These are phyloP conservation scores for Syrrhaptes paradoxus DNA, from an alignment of 2,113 vertebrate genomes.

Conservation along the genomic window DNA sequence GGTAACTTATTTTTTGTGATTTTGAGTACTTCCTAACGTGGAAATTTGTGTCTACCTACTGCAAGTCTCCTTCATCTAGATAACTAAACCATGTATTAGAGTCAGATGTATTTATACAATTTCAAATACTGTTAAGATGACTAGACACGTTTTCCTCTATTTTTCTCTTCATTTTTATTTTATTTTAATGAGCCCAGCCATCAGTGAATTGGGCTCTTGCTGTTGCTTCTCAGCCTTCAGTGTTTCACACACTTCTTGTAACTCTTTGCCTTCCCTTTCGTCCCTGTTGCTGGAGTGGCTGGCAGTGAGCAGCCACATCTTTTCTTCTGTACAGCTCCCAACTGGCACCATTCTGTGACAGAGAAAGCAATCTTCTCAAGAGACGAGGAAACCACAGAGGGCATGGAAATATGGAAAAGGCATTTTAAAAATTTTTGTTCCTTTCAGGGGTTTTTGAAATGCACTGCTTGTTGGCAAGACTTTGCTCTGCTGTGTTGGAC, in stretches of 20 bases:
- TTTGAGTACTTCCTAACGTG: neutral
- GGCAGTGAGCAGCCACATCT: accelerated
- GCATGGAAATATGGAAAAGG: accelerated
- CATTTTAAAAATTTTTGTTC: neutral
- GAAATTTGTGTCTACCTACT: neutral
- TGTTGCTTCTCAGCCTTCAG: neutral
- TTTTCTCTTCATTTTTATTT: neutral
- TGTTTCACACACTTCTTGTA: neutral
- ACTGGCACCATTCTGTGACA: neutral
- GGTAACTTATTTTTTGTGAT: neutral
- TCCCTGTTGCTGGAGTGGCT: neutral
- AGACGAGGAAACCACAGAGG: neutral
- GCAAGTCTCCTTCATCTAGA: neutral
- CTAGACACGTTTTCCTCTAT: neutral
- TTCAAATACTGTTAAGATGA: neutral
- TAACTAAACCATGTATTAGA: neutral
- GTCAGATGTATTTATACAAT: neutral
- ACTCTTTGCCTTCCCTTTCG: neutral
- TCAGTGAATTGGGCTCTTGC: accelerated
- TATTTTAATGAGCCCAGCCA: neutral
- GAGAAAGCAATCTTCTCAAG: neutral
- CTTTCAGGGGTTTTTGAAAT: neutral
- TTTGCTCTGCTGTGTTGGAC: neutral
- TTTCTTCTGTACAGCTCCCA: neutral
- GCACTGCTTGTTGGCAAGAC: neutral